Evolutionary conservation across 2,113 vertebrate species (phyloP), one percentile per base, ranked within the genome.

Genomic region (Mus spicilegus): DNA sequence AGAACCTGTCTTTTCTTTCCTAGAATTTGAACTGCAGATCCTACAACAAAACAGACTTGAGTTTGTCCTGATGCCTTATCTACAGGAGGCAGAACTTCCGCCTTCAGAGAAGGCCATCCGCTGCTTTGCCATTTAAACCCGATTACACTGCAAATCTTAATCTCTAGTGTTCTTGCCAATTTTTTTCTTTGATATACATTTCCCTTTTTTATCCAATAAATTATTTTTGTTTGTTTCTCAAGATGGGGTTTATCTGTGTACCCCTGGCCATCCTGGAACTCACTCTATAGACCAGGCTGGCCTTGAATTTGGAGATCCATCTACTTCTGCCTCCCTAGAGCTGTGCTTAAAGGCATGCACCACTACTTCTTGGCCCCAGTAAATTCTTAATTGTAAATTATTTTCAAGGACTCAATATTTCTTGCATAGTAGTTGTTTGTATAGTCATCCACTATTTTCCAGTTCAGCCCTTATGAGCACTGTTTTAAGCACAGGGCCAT

Each of bases 61-160:
- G 33, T 56, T 87, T 9, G 93, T 63, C 76, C 24, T 51, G 46
- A 3, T 3, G 87, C 19, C 33, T 97, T 95, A 92, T 95, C 90
- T 94, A 7, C 76, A 78, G 88, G 93, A 93, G 93, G 90, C 73
- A 94, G 39, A 73, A 54, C 49, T 95, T 54, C 84, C 0, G 9
- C 8, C 87, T 97, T 87, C 84, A 86, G 91, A 86, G 88, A 94
- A 97, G 51, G 30, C 42, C 54, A 49, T 26, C 63, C 24, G 22
- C 56, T 95, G 7, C 56, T 81, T 61, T 95, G 33, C 51, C 36
- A n/a, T 78, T 96, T 85, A 95, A 93, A 30, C 76, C 33, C 91
- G 94, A 82, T 95, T 91, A 90, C 76, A 28, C 42, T 91, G 36
- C 65, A 28, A 96, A 95, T 72, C 95, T 65, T 91, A 78, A 96